Evolutionary conservation across 2,888 invertebrate genomes (phyloP), one percentile per base, ranked within the genome.

Genomic region (Lycocerus yunnanus): DNA sequence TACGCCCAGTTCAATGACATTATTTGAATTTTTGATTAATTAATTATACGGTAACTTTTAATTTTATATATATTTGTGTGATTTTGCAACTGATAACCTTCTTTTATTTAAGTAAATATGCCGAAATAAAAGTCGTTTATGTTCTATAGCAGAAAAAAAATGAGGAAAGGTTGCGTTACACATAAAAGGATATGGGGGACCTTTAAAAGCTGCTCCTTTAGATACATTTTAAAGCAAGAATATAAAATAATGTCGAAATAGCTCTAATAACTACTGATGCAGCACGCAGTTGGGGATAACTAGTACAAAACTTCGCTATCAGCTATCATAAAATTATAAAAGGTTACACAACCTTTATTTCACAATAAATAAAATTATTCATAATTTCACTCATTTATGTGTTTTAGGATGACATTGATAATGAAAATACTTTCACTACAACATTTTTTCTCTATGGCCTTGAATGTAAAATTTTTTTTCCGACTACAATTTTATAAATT

Each of bases 381-480:
- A n/a, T 18, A 60, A 63, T 63, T 63, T 63, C 61, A 63, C 61
- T 63, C 18, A 11, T n/a, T 43, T 63, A 63, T 63, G 16, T 63
- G 16, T 20, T 63, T 61, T n/a, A 13, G 27, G 27, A 43, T 43
- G 43, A 43, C 43, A 43, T 43, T 43, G 43, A 6, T 43, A 43
- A 43, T 43, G 43, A 63, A 63, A 63, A 13, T 63, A 63, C 61
- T 63, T 63, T 63, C 61, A 18, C 61, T 20, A n/a, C 16, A 63
- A 63, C 20, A 63, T 18, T 63, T 63, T 63, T 15, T 63, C 20
- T 63, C n/a, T n/a, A 63, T 63, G 61, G n/a, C 61, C 61, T 63
- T 63, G 61, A 20, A 16, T 16, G 18, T 18, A 16, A 18, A 63
- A 18, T 63, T n/a, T 24, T n/a, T 63, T 15, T 15, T 13, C 15